Evolutionary conservation across 2,113 vertebrate genomes (phyloP), one percentile per base, ranked within the genome.

Genomic region (Thunnus maccoyii): DNA sequence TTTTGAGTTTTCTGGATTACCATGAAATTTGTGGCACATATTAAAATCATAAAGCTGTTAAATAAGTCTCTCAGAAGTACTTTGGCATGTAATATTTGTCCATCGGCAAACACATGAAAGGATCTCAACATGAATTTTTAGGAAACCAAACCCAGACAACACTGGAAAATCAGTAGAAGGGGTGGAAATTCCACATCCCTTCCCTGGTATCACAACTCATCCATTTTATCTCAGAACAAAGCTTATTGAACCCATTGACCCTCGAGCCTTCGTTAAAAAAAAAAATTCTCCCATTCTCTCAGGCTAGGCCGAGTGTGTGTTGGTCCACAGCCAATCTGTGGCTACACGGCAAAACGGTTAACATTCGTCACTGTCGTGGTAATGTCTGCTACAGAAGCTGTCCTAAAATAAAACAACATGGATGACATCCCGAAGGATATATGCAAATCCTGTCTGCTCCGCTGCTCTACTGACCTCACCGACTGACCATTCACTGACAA

Each of bases 381-480:
- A 82, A 87, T 74, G 80, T 86, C 87, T 83, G 88, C 52, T 50
- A 44, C 74, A 72, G 67, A 76, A 64, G 83, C 60, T 3, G 36
- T 54, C 60, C 84, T 63, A 84, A 92, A 91, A 94, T 90, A 91
- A 93, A 90, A 87, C 77, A 81, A 82, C 71, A 47, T 14, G 16
- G 54, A 76, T 61, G 83, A 87, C 85, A 84, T 76, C 54, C 72
- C 80, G 70, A 80, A 84, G 79, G 58, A 76, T 25, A 80, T 76
- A 88, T 67, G 72, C 47, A 78, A 85, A 86, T 76, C 82, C 85
- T 56, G 78, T 89, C 86, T 90, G 79, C 78, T 83, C 56, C 44
- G 78, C 80, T 83, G 86, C 83, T 83, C 81, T 84, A 76, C 83
- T 92, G 93, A 93, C 84, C 86, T 94, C 93, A 93, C 65, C 11